Evolutionary conservation across 2,797 vertebrate species (phyloP), one percentile per base, ranked within the genome.

Genomic region (Sebastes alutus): DNA sequence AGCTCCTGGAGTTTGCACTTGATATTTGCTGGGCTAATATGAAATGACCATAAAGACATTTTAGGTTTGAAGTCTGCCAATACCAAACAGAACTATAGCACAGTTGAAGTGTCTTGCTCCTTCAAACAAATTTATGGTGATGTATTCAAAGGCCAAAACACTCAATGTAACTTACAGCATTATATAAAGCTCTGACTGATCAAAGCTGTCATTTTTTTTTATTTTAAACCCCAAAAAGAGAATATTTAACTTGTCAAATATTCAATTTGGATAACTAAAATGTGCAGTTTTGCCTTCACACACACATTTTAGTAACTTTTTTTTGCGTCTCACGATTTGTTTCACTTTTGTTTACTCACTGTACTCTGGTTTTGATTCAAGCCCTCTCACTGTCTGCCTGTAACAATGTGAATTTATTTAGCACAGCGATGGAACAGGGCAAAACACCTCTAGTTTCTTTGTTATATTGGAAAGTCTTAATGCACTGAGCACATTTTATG

Each of bases 361-460:
- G 92, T 93, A 89, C 81, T 80, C 86, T 85, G 62, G 77, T 89
- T 90, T 86, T 67, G 82, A 82, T 85, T 82, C 46, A 80, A 82
- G 83, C 90, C 87, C 83, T 87, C 83, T 87, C 82, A 91, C 92
- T 93, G 90, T 93, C 89, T 88, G 93, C 92, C 93, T 92, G 91
- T 89, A 93, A 94, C 89, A 93, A 95, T 95, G 93, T 93, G 92
- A 93, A 93, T 77, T 84, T 91, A 91, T 93, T 94, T 91, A 93
- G 93, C 93, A 89, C 90, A 93, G 77, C 82, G 81, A 87, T 80
- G 35, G 78, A 90, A 73, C 83, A 83, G 88, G 89, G 82, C 90
- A 90, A 87, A 46, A 89, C 91, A 88, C 87, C 73, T 90, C 78
- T 70, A 67, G 73, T 89, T 88, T 86, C 73, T 87, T 91, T 92